Percentiles rank a stretch among this genome's conserved stretches.
These are phyloP conservation scores for Indri indri DNA, from an alignment of 2,113 vertebrate genomes.

Conservation along the genomic window DNA sequence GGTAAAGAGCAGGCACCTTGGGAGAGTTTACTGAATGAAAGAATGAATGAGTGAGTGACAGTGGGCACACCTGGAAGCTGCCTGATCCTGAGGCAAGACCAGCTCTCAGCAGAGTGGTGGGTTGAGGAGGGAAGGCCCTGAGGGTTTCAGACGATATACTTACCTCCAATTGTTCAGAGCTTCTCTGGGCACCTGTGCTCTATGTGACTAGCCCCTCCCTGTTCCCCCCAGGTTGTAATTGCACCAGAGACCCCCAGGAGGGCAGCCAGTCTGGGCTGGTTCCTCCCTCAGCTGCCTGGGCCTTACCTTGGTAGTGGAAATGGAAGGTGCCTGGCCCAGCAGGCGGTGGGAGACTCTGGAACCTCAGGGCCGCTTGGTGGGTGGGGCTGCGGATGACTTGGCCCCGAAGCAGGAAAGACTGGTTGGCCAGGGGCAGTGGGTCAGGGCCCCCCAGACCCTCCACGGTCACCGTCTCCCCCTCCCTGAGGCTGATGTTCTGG, in stretches of 20 bases:
- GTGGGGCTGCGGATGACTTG: slow-evolving; percentile 94
- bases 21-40: slow-evolving; percentile 9
- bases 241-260: background rate
- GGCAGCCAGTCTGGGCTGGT: background rate
- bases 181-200: background rate
- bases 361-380: slow-evolving; percentile 91
- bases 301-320: slow-evolving; percentile 93
- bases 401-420: slow-evolving; percentile 93
- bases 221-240: background rate
- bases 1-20: background rate
- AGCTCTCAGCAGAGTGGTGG: background rate
- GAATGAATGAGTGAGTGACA: background rate
- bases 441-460: slow-evolving; percentile 89
- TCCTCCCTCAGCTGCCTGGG: background rate
- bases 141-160: background rate
- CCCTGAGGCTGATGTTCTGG: slow-evolving; percentile 92
- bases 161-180: background rate
- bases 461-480: slow-evolving; percentile 90
- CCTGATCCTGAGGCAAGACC: background rate
- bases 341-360: slow-evolving; percentile 87
- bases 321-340: slow-evolving; percentile 86
- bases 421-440: slow-evolving; percentile 92
- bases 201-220: background rate
- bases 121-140: background rate
- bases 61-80: background rate